These are phyloP conservation scores for Ormyrus nitidulus DNA, from an alignment of 2,888 invertebrate genomes.

Conservation along the genomic window DNA sequence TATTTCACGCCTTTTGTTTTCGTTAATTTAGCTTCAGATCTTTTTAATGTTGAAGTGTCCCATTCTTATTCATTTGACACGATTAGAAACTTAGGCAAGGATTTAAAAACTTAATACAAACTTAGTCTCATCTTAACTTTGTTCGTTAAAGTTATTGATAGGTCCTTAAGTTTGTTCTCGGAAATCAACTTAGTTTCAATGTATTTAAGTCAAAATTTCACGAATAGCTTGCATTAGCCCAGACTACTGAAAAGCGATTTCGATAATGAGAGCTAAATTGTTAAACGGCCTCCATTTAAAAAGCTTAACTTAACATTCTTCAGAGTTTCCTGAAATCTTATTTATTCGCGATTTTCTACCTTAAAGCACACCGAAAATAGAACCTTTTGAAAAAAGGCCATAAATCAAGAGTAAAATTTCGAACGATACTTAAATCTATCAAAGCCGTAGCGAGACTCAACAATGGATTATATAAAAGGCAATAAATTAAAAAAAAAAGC, in stretches of 20 bases:
- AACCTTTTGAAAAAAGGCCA: too few relatives aligned
- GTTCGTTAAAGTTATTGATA: conserved; percentile 43
- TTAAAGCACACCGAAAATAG: too few relatives aligned
- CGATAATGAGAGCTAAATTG: too few relatives aligned
- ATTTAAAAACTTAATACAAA: conserved; percentile 25
- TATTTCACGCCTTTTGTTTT: too few relatives aligned
- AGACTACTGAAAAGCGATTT: too few relatives aligned
- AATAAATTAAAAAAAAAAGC: too few relatives aligned
- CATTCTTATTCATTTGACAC: conserved; percentile 3
- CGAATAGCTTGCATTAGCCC: background rate
- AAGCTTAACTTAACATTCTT: background rate
- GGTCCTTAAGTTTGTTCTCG: conserved; percentile 31
- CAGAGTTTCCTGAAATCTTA: background rate
- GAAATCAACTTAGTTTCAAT: conserved; percentile 33
- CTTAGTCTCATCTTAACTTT: conserved; percentile 23
- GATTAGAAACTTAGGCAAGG: conserved; percentile 23
- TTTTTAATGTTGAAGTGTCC: too few relatives aligned
- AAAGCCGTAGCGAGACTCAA: too few relatives aligned
- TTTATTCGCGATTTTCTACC: too few relatives aligned
- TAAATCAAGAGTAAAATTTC: background rate
- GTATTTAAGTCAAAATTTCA: conserved; percentile 7
- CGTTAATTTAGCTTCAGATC: too few relatives aligned
- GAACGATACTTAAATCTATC: too few relatives aligned
- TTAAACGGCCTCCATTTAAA: background rate
- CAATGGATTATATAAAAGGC: too few relatives aligned